Conservation (phyloP, 2,113 vertebrate genomes). For the Thunnus thynnus region DNA sequence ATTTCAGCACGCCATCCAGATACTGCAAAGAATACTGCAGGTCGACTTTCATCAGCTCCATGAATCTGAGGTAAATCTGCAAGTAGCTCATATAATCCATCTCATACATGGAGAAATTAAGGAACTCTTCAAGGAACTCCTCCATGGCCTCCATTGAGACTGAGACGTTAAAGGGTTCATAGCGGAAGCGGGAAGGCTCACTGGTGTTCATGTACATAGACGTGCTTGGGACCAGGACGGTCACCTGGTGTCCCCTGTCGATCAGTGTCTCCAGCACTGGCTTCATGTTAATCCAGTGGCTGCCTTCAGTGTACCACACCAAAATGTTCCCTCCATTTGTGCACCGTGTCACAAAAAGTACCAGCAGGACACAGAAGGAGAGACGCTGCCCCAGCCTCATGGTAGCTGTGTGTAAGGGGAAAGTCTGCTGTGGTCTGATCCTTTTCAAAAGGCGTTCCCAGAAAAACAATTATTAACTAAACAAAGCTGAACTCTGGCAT, state of each 20-base stretch:
- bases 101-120: slow-evolving; percentile 76
- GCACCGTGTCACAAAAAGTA: slow-evolving; percentile 63
- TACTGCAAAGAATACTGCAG: slow-evolving; percentile 10
- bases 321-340: slow-evolving; percentile 81
- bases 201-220: slow-evolving; percentile 62
- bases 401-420: not conserved
- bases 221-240: slow-evolving; percentile 66
- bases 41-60: not conserved
- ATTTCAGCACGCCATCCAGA: slow-evolving; percentile 75
- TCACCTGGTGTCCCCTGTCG: slow-evolving; percentile 81
- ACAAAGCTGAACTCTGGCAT: slow-evolving; percentile 46
- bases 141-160: slow-evolving; percentile 48
- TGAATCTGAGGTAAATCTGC: slow-evolving; percentile 58
- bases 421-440: not conserved
- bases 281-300: slow-evolving; percentile 88
- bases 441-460: not conserved
- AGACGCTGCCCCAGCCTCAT: slow-evolving; percentile 52
- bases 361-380: slow-evolving; percentile 54
- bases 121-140: slow-evolving; percentile 27
- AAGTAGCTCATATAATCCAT: slow-evolving; percentile 62
- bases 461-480: slow-evolving; percentile 65
- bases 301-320: slow-evolving; percentile 85
- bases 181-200: slow-evolving; percentile 51
- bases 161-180: slow-evolving; percentile 62
- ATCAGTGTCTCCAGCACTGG: slow-evolving; percentile 75